Evolutionary conservation across 2,888 invertebrate species (phyloP).

Genomic region (Drosophila paranaensis): DNA sequence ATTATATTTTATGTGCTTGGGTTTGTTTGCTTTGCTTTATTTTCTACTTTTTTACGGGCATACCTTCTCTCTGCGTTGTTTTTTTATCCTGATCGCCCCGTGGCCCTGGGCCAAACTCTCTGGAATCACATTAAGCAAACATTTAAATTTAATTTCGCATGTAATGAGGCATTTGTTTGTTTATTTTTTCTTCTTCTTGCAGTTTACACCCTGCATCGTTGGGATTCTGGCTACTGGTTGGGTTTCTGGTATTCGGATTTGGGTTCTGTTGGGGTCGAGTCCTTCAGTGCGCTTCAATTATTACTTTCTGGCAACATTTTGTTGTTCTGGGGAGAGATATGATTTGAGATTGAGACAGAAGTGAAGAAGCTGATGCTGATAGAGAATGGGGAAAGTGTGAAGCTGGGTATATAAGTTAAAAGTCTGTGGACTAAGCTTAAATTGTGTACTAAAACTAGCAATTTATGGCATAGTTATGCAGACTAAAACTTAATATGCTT

Average conservation of each 20-base stretch:
- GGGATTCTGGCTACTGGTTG: constrained; percentile 27
- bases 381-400: background rate
- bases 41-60: constrained; percentile 27
- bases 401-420: background rate
- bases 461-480: background rate
- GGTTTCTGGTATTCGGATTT: constrained; percentile 28
- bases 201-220: constrained; percentile 57
- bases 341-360: background rate
- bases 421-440: background rate
- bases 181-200: constrained; percentile 60
- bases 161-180: constrained; percentile 82
- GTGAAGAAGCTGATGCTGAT: too few species aligned
- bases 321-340: background rate
- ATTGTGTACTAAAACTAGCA: too few species aligned
- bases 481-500: background rate
- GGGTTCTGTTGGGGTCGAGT: constrained; percentile 17
- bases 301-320: constrained; percentile 12
- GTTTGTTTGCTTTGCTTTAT: constrained; percentile 59
- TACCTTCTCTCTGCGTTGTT: constrained; percentile 34
- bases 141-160: constrained; percentile 84
- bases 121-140: constrained; percentile 82
- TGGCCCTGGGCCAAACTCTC: constrained; percentile 50
- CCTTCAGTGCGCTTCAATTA: constrained; percentile 34
- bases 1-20: constrained; percentile 79
- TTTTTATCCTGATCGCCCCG: constrained; percentile 47